Conservation (phyloP, 2,888 invertebrate species). For the Megastigmus dorsalis region DNA sequence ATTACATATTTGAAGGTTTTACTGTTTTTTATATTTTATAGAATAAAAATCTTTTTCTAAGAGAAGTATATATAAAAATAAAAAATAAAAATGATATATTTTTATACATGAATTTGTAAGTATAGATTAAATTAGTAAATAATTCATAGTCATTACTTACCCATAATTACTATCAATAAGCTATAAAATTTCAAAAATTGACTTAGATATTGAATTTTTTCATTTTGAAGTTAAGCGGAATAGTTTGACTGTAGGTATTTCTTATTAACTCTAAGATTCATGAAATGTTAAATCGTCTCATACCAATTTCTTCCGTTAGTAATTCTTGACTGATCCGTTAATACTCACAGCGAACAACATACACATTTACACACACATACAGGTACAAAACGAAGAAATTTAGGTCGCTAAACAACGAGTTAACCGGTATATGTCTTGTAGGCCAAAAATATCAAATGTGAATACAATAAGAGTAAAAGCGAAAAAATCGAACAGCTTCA, state of each 20-base stretch:
- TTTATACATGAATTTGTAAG: slow-evolving; percentile 25
- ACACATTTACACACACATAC: slow-evolving; percentile 22
- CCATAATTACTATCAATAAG: neutral
- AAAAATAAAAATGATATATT: slow-evolving; percentile 24
- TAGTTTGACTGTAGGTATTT: slow-evolving; percentile 43
- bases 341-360: slow-evolving; percentile 37
- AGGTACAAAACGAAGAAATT: slow-evolving; percentile 30
- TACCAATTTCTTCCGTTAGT: slow-evolving; percentile 40
- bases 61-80: neutral
- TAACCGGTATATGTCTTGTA: slow-evolving; percentile 41
- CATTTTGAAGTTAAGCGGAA: neutral
- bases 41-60: neutral
- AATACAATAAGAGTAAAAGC: slow-evolving; percentile 42
- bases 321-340: slow-evolving; percentile 48
- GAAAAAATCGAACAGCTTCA: slow-evolving; percentile 40
- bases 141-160: slow-evolving; percentile 13
- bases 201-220: neutral
- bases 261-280: slow-evolving; percentile 25
- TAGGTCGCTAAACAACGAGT: slow-evolving; percentile 49
- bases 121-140: neutral
- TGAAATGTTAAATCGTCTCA: slow-evolving; percentile 18
- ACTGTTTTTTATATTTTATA: neutral
- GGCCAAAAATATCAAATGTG: slow-evolving; percentile 49
- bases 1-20: neutral
- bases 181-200: neutral